Percentiles rank a stretch among this genome's conserved stretches.
phyloP scores from a whole-genome alignment of 2,113 vertebrate species.

The Neoarius graeffei region DNA sequence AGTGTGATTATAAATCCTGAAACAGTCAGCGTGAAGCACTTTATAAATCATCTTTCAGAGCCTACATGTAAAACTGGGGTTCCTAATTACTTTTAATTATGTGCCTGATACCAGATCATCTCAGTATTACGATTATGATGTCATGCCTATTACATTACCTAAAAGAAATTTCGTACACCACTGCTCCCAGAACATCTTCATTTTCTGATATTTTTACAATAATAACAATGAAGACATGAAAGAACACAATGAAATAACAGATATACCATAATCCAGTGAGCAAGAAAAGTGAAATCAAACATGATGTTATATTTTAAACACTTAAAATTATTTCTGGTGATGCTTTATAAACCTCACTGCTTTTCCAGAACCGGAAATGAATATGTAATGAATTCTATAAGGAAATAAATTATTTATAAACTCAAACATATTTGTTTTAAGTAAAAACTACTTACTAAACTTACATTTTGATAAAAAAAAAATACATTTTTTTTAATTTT shows the following conservation, averaged over 20 bases:
- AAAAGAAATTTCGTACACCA: background rate
- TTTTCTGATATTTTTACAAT: background rate
- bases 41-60: background rate
- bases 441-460: too few species aligned
- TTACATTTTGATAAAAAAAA: too few species aligned
- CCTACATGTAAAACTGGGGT: background rate
- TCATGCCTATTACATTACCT: background rate
- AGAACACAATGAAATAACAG: background rate
- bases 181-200: background rate
- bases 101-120: background rate
- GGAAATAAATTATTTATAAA: background rate
- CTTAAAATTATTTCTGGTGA: background rate
- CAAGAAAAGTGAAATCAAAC: background rate
- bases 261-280: background rate
- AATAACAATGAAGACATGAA: background rate
- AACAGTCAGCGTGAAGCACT: background rate
- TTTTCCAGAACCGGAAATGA: too few species aligned
- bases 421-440: background rate
- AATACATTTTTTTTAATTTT: too few species aligned
- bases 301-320: background rate
- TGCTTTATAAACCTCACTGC: background rate
- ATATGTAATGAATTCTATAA: background rate
- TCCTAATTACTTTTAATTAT: background rate
- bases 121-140: background rate
- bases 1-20: constrained; percentile 2